Evolutionary conservation across 2,113 vertebrate species (phyloP).

Genomic region (Synchiropus splendidus): DNA sequence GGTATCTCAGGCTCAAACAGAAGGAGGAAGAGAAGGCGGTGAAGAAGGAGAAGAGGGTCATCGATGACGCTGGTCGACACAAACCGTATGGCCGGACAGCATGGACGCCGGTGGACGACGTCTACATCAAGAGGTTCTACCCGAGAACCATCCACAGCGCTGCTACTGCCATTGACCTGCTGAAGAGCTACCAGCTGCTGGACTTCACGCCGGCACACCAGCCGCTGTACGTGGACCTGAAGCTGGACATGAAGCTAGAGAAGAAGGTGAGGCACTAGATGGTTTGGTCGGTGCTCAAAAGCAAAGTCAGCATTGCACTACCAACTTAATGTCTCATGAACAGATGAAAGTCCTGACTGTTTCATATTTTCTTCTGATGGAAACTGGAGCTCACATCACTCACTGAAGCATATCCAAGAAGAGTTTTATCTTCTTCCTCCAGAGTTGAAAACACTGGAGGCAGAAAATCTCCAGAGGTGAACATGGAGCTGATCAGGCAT

Average conservation of each 20-base stretch:
- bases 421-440: too few species aligned
- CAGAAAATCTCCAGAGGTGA: too few species aligned
- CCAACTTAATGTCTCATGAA: too few species aligned
- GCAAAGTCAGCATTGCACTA: too few species aligned
- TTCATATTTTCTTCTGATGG: too few species aligned
- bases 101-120: slow-evolving; percentile 71
- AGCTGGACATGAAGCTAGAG: slow-evolving; percentile 77
- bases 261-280: slow-evolving; percentile 91
- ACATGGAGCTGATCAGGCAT: neutral
- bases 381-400: too few species aligned
- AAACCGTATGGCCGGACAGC: slow-evolving; percentile 63
- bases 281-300: too few species aligned
- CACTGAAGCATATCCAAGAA: too few species aligned
- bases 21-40: slow-evolving; percentile 47
- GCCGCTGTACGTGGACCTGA: slow-evolving; percentile 70
- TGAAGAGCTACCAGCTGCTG: slow-evolving; percentile 77
- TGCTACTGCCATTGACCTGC: slow-evolving; percentile 67
- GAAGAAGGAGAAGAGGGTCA: slow-evolving; percentile 37
- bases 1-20: slow-evolving; percentile 42
- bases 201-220: slow-evolving; percentile 77
- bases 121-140: slow-evolving; percentile 74
- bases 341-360: too few species aligned
- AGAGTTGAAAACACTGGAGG: too few species aligned
- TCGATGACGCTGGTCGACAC: slow-evolving; percentile 45
- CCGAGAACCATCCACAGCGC: slow-evolving; percentile 49